Percentiles rank a stretch among this genome's conserved stretches.
phyloP scores from a whole-genome alignment of 2,113 vertebrate species.

The Aspiorhynchus laticeps region DNA sequence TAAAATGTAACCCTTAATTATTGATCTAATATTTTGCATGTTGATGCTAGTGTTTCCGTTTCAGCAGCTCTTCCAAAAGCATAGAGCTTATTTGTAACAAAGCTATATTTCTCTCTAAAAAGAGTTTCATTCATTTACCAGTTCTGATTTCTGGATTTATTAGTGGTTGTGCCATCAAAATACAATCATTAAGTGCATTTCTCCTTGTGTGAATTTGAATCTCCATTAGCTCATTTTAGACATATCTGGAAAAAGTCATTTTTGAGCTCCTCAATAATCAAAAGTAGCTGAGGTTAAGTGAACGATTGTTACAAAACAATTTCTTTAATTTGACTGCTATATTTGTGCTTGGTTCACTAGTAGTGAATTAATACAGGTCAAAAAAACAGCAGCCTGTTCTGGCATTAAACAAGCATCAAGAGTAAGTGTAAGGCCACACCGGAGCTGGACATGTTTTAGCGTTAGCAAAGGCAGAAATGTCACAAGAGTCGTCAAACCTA shows the following conservation, averaged over 20 bases:
- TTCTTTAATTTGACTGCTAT: neutral
- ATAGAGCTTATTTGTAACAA: constrained; percentile 8
- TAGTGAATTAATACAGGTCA: neutral
- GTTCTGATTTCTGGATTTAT: neutral
- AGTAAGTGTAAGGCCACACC: constrained; percentile 11
- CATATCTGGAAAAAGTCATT: neutral
- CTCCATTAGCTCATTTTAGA: neutral
- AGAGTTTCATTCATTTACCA: neutral
- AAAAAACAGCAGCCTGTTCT: constrained; percentile 7
- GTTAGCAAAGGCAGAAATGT: constrained; percentile 13
- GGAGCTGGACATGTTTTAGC: neutral
- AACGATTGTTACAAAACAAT: neutral
- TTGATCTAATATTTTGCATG: neutral
- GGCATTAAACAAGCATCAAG: neutral
- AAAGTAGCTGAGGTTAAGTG: neutral
- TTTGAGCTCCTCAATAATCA: neutral
- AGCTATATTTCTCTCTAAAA: neutral
- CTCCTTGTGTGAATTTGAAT: neutral
- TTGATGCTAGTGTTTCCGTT: neutral
- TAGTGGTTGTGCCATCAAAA: constrained; percentile 7
- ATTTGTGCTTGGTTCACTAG: neutral
- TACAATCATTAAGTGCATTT: neutral
- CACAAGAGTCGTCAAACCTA: neutral
- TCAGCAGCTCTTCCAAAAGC: neutral
- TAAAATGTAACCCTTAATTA: neutral